A percentile compares a stretch with the other conserved stretches of the same genome.
Conservation (phyloP, 2,888 invertebrate species). For the Melitaea athalia region DNA sequence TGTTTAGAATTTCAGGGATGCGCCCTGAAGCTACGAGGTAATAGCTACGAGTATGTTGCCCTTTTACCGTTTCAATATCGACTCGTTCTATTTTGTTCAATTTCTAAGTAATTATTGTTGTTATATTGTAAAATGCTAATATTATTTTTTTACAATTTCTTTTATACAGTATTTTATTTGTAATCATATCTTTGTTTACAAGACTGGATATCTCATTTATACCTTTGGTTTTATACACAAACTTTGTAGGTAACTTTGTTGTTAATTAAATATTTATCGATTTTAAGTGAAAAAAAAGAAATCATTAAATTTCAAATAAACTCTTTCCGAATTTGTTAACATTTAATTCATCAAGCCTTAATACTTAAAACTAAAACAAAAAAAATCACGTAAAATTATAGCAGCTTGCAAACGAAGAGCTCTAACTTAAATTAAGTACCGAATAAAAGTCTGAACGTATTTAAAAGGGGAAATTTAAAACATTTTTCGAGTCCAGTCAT, state of each 20-base stretch:
- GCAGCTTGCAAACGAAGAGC: conserved; percentile 12
- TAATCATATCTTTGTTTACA: neutral
- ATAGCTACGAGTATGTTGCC: conserved; percentile 3
- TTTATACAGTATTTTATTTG: neutral
- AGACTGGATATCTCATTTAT: too few relatives aligned
- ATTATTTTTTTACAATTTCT: neutral
- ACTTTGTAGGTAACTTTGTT: too few relatives aligned
- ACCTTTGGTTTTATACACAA: too few relatives aligned
- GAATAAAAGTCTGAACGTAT: conserved; percentile 18
- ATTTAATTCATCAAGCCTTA: neutral
- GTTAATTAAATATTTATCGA: too few relatives aligned
- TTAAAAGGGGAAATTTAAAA: conserved; percentile 24
- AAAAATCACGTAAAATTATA: conserved; percentile 2
- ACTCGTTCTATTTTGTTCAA: neutral
- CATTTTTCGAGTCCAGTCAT: conserved; percentile 23
- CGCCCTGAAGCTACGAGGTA: neutral
- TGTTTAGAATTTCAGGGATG: conserved; percentile 30
- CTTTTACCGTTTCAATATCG: conserved; percentile 4
- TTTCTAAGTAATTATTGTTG: neutral
- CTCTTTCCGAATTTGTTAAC: neutral
- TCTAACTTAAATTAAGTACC: conserved; percentile 12
- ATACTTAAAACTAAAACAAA: conserved; percentile 11
- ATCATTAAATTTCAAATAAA: neutral
- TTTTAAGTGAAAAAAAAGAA: neutral
- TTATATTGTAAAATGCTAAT: neutral